Evolutionary conservation across 2,888 invertebrate genomes (phyloP), one percentile per base, ranked within the genome.

Genomic region (Actias luna): DNA sequence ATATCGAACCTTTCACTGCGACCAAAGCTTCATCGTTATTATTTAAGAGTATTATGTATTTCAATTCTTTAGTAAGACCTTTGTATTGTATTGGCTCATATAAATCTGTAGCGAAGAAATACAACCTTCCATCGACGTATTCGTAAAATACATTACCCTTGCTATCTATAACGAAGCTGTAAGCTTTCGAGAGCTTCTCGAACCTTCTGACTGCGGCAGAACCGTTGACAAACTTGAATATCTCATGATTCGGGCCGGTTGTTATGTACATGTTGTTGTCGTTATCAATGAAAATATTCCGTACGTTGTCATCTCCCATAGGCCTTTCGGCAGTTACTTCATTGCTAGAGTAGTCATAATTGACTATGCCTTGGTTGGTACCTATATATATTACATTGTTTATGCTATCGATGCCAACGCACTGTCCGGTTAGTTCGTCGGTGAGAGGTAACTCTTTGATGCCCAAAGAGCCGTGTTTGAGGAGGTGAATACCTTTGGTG

Each of bases 11-110:
- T 61, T 92, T 92, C 0, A 92, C 92, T 1, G 89, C 90, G 0
- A 91, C 80, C 0, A 92, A 85, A 0, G 87, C 84, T 74, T 91
- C 90, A 63, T 91, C 90, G 7, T 83, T 81, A n/a, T 82, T 83
- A 61, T 85, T 90, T 5, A 92, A 57, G 14, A 85, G 80, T 0
- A 92, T 60, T 1, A 90, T 88, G 72, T 89, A 92, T 64, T 90
- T 91, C 33, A 92, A 64, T 63, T 92, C 90, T 66, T 88, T 82
- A 0, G 87, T 86, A 61, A 92, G 88, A 0, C 92, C 92, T 78
- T 91, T 92, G 61, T 88, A 92, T 50, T 90, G 91, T 1, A 92
- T 75, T 0, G 92, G 92, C 63, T 92, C 92, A 61, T 79, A 92
- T 0, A 79, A 78, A 64, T 92, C 91, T 0, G 73, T 59, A 0